Evolutionary conservation across 2,888 invertebrate species (phyloP).

Genomic region (Anticlea derivata): DNA sequence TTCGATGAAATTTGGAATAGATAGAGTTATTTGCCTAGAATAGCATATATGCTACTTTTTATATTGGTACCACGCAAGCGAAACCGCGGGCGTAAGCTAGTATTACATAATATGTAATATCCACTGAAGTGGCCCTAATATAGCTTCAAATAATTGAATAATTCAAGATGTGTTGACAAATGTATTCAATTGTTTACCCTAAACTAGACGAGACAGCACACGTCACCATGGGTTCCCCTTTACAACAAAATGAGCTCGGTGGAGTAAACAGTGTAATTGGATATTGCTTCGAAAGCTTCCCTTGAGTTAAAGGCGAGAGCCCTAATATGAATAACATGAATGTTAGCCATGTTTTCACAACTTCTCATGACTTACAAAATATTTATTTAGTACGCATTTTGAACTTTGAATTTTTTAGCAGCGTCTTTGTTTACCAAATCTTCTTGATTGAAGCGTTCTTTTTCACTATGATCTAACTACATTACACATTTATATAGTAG

Average conservation of each 20-base stretch:
- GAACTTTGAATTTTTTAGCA: too few species aligned
- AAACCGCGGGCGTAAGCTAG: too few species aligned
- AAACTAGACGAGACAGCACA: slow-evolving; percentile 41
- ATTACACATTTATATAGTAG: too few species aligned
- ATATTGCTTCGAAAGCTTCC: slow-evolving; percentile 43
- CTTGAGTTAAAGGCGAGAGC: slow-evolving; percentile 37
- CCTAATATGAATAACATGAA: slow-evolving; percentile 32
- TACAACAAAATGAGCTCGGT: slow-evolving; percentile 48
- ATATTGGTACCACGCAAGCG: too few species aligned
- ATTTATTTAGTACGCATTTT: too few species aligned
- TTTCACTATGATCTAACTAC: too few species aligned
- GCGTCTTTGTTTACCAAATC: too few species aligned
- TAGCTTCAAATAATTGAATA: slow-evolving; percentile 16
- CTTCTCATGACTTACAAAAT: slow-evolving; percentile 16
- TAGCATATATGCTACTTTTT: too few species aligned
- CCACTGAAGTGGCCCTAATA: slow-evolving; percentile 6
- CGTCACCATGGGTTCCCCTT: slow-evolving; percentile 50
- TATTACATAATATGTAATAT: too few species aligned
- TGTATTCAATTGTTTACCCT: slow-evolving; percentile 37
- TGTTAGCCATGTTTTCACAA: slow-evolving; percentile 26
- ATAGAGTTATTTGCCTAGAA: too few species aligned
- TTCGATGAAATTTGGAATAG: too few species aligned
- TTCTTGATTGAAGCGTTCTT: too few species aligned
- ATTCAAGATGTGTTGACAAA: slow-evolving; percentile 31
- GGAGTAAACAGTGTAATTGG: slow-evolving; percentile 57